Conservation (phyloP, 2,113 vertebrate species). For the Nannospalax galili region DNA sequence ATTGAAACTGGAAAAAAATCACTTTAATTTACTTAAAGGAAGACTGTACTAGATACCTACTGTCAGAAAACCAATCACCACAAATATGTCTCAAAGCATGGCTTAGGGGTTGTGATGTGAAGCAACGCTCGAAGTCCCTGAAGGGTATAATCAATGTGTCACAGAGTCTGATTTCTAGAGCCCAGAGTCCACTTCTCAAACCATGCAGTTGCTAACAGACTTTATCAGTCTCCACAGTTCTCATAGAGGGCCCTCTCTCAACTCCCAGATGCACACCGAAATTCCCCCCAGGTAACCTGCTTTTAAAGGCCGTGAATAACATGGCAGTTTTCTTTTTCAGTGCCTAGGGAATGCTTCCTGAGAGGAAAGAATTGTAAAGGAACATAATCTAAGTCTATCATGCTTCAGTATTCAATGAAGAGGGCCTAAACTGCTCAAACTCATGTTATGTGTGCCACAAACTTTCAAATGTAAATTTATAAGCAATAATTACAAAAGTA, state of each 20-base stretch:
- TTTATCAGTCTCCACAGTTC: background rate
- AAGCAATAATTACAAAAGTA: background rate
- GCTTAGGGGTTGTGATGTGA: background rate
- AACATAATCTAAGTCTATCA: background rate
- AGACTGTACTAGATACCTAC: background rate
- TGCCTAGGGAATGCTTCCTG: background rate
- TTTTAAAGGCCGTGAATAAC: background rate
- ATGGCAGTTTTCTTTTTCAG: background rate
- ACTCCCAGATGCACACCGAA: background rate
- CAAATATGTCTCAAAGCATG: background rate
- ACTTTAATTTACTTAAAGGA: background rate
- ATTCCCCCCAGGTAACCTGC: background rate
- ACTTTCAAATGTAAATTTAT: background rate
- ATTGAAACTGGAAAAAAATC: slow-evolving; percentile 10
- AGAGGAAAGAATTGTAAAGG: background rate
- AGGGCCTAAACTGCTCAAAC: background rate
- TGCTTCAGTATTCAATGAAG: background rate
- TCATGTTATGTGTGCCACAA: background rate
- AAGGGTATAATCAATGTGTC: background rate
- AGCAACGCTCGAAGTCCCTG: background rate
- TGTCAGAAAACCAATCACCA: background rate
- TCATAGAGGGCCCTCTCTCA: background rate
- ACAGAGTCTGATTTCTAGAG: background rate
- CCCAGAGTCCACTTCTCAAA: background rate
- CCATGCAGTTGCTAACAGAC: background rate